Percentiles rank a stretch among this genome's conserved stretches.
These are phyloP conservation scores for Clytia hemisphaerica DNA, from an alignment of 30 jellyfish, hydroid and myxozoan genomes.

Conservation along the genomic window DNA sequence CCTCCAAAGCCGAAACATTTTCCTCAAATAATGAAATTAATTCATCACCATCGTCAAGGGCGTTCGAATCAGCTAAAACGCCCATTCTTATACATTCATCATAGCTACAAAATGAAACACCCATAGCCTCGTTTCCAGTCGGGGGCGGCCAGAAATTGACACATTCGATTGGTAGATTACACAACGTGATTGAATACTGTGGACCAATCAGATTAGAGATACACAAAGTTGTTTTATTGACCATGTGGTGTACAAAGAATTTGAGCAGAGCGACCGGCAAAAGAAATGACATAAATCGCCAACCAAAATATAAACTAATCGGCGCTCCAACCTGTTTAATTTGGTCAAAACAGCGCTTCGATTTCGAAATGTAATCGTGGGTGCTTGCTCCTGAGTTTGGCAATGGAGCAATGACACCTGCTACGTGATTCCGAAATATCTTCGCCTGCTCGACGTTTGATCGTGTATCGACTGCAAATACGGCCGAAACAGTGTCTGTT, in stretches of 20 bases:
- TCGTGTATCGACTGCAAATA: constrained; percentile 64
- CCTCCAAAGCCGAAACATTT: too few species aligned
- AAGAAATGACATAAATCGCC: constrained; percentile 30
- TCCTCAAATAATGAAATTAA: too few species aligned
- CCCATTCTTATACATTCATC: constrained; percentile 49
- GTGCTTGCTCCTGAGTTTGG: constrained; percentile 36
- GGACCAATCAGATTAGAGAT: constrained; percentile 82
- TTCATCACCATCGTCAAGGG: too few species aligned
- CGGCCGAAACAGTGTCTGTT: constrained; percentile 28
- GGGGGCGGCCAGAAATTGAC: constrained; percentile 90
- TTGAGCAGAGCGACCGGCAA: constrained; percentile 46
- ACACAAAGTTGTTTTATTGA: constrained; percentile 66
- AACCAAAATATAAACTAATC: constrained; percentile 34
- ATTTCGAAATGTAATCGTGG: constrained; percentile 22
- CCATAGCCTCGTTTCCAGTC: constrained; percentile 60
- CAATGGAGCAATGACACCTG: constrained; percentile 42
- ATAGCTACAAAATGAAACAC: constrained; percentile 56
- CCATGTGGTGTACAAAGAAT: constrained; percentile 35
- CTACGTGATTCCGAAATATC: constrained; percentile 42
- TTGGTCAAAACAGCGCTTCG: constrained; percentile 35
- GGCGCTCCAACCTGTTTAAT: constrained; percentile 79
- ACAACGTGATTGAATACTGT: constrained; percentile 38
- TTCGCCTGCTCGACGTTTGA: constrained; percentile 47
- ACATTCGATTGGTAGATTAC: constrained; percentile 40
- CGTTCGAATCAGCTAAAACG: constrained; percentile 54